phyloP scores from a whole-genome alignment of 2,888 invertebrate species.

The Empis stercorea region DNA sequence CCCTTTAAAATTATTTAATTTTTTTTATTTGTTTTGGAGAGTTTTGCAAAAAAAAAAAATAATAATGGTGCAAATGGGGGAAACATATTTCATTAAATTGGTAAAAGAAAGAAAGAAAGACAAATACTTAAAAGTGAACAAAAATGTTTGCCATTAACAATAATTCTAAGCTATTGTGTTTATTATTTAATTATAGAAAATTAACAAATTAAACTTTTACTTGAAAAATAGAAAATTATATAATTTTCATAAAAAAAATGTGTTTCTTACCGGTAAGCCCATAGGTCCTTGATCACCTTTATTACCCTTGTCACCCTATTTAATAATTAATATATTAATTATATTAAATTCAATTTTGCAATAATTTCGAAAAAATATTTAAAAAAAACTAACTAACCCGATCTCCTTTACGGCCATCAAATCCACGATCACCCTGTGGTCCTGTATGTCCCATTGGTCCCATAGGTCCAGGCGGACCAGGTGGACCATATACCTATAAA shows the following conservation, averaged over 20 bases:
- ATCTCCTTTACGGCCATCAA: slow-evolving; percentile 69
- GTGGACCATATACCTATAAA: slow-evolving; percentile 46
- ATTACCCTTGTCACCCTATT: slow-evolving; percentile 33
- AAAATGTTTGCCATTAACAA: too few species aligned
- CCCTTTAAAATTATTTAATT: slow-evolving; percentile 21
- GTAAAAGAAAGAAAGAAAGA: neutral
- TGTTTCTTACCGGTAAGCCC: slow-evolving; percentile 80
- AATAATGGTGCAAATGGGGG: neutral
- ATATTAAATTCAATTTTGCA: neutral
- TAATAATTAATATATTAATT: neutral
- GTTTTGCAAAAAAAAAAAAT: slow-evolving; percentile 3
- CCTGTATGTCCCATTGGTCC: slow-evolving; percentile 55
- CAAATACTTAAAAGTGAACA: neutral
- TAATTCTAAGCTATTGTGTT: too few species aligned
- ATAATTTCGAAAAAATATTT: neutral
- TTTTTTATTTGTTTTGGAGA: neutral
- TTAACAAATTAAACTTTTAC: slow-evolving; percentile 4
- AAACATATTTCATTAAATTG: too few species aligned
- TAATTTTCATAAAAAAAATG: neutral
- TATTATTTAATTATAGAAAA: neutral
- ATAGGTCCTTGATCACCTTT: slow-evolving; percentile 61
- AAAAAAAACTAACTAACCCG: slow-evolving; percentile 45
- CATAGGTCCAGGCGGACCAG: slow-evolving; percentile 44
- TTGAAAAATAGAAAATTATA: slow-evolving; percentile 7
- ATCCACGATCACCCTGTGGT: slow-evolving; percentile 45